phyloP scores from a whole-genome alignment of 2,888 invertebrate genomes.

The Pseudococcus longispinus region DNA sequence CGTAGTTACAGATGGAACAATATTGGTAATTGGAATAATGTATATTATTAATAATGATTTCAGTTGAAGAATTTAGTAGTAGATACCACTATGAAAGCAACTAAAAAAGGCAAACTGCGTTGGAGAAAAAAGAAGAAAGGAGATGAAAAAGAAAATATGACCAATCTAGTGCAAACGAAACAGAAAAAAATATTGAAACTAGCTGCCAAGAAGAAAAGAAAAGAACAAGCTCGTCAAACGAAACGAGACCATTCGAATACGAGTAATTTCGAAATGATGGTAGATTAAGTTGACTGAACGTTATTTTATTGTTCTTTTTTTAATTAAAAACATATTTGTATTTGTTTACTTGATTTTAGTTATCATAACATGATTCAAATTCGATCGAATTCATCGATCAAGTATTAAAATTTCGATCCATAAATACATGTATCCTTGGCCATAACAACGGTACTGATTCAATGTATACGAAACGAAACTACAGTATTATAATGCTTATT shows the following conservation, averaged over 20 bases:
- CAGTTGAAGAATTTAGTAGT: conserved; percentile 60
- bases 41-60: neutral
- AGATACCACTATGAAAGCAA: conserved; percentile 57
- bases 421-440: neutral
- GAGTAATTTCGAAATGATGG: conserved; percentile 11
- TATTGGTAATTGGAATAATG: neutral
- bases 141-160: conserved; percentile 58
- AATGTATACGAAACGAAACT: neutral
- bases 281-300: neutral
- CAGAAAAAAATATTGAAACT: conserved; percentile 60
- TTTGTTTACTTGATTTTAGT: neutral
- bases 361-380: neutral
- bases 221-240: conserved; percentile 60
- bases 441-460: neutral
- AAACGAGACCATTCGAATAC: conserved; percentile 27
- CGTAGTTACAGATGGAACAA: neutral
- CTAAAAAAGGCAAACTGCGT: conserved; percentile 59
- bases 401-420: neutral
- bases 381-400: neutral
- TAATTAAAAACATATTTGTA: neutral
- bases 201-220: conserved; percentile 62
- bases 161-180: conserved; percentile 59
- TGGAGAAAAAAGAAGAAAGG: conserved; percentile 58
- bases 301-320: conserved; percentile 17
- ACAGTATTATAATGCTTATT: neutral